Conservation (phyloP, 2,797 vertebrate genomes). For the Tragelaphus oryx region DNA sequence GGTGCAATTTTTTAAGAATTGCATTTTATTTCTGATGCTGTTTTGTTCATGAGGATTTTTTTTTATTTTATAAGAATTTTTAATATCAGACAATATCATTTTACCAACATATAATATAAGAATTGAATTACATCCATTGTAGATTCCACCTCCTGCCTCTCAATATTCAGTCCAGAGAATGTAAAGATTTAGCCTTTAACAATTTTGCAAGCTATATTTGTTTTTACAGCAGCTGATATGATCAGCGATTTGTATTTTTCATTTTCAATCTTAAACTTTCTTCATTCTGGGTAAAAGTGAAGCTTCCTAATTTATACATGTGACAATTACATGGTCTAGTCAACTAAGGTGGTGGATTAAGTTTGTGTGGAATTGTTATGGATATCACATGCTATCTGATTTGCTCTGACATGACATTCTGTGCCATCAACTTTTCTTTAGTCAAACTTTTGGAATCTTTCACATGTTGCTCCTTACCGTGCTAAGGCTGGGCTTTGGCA, state of each 20-base stretch:
- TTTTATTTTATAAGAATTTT: slow-evolving; percentile 20
- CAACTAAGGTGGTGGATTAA: neutral
- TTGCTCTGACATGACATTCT: neutral
- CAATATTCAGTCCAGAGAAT: neutral
- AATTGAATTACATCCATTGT: neutral
- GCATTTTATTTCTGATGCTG: slow-evolving; percentile 43
- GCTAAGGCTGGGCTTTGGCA: neutral
- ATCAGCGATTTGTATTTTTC: neutral
- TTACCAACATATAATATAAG: neutral
- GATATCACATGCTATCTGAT: neutral
- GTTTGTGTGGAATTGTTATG: neutral
- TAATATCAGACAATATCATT: slow-evolving; percentile 27
- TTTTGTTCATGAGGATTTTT: neutral
- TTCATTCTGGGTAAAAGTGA: slow-evolving; percentile 18
- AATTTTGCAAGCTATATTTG: neutral
- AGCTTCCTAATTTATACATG: neutral
- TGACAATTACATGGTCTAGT: neutral
- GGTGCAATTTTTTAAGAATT: neutral
- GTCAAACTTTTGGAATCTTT: neutral
- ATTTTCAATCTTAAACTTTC: neutral
- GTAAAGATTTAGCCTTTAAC: slow-evolving; percentile 10
- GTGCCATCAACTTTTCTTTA: neutral
- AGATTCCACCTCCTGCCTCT: neutral
- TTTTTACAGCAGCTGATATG: neutral
- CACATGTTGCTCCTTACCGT: neutral